Conservation (phyloP, 2,888 invertebrate species). For the Dione juno region DNA sequence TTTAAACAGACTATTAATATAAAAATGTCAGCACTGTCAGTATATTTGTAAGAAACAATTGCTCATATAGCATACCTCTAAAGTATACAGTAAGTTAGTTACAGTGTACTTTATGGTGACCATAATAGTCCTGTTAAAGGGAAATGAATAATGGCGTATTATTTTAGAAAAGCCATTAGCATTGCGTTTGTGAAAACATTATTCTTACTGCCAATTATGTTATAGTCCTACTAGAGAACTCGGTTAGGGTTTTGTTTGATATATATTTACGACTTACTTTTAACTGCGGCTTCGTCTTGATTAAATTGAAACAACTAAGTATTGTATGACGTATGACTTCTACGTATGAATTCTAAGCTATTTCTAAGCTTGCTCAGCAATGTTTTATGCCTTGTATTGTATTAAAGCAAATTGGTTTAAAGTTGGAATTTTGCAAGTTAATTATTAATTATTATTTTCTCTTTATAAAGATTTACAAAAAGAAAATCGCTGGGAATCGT, state of each 20-base stretch:
- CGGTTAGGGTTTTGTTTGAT: not conserved
- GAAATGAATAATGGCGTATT: slow-evolving; percentile 21
- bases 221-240: not conserved
- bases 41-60: slow-evolving; percentile 1
- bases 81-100: slow-evolving; percentile 17
- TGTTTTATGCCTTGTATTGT: no score
- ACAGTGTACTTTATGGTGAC: slow-evolving; percentile 7
- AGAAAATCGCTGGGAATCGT: no score
- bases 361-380: no score
- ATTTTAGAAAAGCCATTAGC: slow-evolving; percentile 17
- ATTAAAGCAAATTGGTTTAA: no score
- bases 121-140: slow-evolving; percentile 24
- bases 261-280: not conserved
- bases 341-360: no score
- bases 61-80: not conserved
- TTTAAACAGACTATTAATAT: not conserved
- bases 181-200: not conserved
- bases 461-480: no score
- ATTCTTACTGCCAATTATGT: not conserved
- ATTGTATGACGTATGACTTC: no score
- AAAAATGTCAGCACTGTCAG: slow-evolving; percentile 6
- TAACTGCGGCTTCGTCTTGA: no score
- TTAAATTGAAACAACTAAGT: no score
- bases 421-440: no score
- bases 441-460: no score